Base-by-base conservation (phyloP, 1,140 invertebrate species). In the Heliconius congener region DNA sequence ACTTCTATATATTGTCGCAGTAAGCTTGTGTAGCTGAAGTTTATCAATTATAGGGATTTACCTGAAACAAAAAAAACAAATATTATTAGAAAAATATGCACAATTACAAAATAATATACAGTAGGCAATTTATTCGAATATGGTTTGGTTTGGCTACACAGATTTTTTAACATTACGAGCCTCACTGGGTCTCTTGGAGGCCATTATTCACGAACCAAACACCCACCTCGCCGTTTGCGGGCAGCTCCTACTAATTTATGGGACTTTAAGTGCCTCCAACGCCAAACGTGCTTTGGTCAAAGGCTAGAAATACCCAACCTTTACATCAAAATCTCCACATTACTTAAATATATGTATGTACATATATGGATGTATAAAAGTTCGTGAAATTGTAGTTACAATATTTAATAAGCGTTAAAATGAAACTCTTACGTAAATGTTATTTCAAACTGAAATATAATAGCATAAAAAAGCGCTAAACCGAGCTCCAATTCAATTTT, bases 171-270 rank as follows among this genome's bases (percentile, higher is more conserved):
- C 87, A 88, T 91, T 87, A 85, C 84, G 74, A 80, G 83, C 77
- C 79, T 85, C 85, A 83, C 82, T 84, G 84, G 86, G 84, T 86
- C 86, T 87, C 87, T 84, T 82, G 78, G 85, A 84, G 83, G 86
- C 92, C 89, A 93, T 93, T 92, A 93, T 75, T 93, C 91, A 93
- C 90, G 85, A 84, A 84, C 85, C 83, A 89, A 89, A 88, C 90
- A 87, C 89, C 90, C 87, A 92, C 88, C 90, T 91, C 86, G 87
- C 86, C 87, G 83, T 91, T 91, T 90, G 91, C 86, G 92, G 92
- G 85, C 87, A 91, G 87, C 89, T 83, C 82, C 85, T 83, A 82
- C 87, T 92, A 93, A 93, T 93, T 92, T 93, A 93, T 92, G 80
- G 83, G 84, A 85, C 87, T 90, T 89, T 91, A 90, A 93, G 89